A percentile compares a stretch with the other conserved stretches of the same genome.
Evolutionary conservation across 2,888 invertebrate species (phyloP).

Genomic region (Melanophora roralis): DNA sequence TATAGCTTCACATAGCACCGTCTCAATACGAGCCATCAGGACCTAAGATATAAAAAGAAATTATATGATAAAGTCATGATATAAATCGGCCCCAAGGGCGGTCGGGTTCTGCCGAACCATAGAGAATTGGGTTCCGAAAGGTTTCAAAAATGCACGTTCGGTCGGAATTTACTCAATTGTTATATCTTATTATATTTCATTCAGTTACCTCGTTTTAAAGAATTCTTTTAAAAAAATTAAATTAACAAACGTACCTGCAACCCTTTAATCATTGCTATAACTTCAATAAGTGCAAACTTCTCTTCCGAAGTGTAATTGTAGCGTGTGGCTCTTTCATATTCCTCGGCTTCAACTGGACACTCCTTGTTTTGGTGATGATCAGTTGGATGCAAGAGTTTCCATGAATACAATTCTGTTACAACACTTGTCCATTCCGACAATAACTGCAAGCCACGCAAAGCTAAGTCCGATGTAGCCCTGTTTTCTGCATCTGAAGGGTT

Average conservation of each 20-base stretch:
- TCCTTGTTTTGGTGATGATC: constrained; percentile 96
- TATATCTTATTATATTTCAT: too few relatives aligned
- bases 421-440: constrained; percentile 98
- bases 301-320: constrained; percentile 99
- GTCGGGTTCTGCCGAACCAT: too few relatives aligned
- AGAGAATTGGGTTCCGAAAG: too few relatives aligned
- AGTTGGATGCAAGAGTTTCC: constrained; percentile 98
- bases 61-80: not conserved
- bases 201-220: not conserved
- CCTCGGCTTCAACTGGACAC: constrained; percentile 97
- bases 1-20: constrained; percentile 94
- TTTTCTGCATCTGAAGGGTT: constrained; percentile 95
- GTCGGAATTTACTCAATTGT: too few relatives aligned
- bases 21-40: constrained; percentile 97
- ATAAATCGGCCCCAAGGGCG: too few relatives aligned
- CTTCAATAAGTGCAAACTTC: constrained; percentile 98
- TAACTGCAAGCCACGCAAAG: constrained; percentile 93
- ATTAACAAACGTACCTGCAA: constrained; percentile 80
- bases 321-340: constrained; percentile 97
- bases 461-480: constrained; percentile 92
- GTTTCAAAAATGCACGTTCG: too few relatives aligned
- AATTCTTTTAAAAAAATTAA: not conserved
- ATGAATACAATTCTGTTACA: constrained; percentile 96
- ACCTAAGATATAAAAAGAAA: constrained; percentile 80
- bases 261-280: constrained; percentile 99